Conservation (phyloP, 2,888 invertebrate species). For the Allygus modestus region DNA sequence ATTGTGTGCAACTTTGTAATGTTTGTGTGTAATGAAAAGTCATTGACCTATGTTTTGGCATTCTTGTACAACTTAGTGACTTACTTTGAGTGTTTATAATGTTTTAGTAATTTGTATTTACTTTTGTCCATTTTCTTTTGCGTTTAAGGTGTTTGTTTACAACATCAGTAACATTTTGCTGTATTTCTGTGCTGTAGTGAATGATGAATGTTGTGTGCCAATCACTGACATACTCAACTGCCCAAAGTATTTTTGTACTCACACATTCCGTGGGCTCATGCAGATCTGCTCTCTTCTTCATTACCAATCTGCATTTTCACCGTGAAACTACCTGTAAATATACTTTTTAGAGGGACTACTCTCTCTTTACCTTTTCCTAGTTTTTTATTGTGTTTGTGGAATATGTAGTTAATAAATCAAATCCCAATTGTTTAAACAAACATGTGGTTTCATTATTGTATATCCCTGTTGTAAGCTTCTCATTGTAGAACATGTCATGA, state of each 20-base stretch:
- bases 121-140: neutral
- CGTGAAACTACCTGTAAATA: neutral
- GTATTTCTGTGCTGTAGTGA: neutral
- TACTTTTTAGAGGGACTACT: neutral
- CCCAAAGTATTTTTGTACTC: slow-evolving; percentile 39
- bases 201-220: slow-evolving; percentile 4
- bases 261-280: slow-evolving; percentile 23
- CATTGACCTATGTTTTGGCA: neutral
- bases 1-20: neutral
- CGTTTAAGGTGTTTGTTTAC: neutral
- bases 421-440: slow-evolving; percentile 20
- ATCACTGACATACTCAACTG: slow-evolving; percentile 10
- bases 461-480: neutral
- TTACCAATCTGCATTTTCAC: slow-evolving; percentile 23
- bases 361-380: neutral
- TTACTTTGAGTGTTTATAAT: neutral
- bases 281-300: slow-evolving; percentile 13
- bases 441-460: neutral
- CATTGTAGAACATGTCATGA: no score
- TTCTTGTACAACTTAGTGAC: neutral
- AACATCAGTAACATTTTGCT: neutral
- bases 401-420: slow-evolving; percentile 23
- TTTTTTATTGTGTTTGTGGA: slow-evolving; percentile 30
- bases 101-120: neutral
- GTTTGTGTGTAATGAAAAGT: neutral